phyloP scores from a whole-genome alignment of 2,113 vertebrate species.

The Scolopax mira region DNA sequence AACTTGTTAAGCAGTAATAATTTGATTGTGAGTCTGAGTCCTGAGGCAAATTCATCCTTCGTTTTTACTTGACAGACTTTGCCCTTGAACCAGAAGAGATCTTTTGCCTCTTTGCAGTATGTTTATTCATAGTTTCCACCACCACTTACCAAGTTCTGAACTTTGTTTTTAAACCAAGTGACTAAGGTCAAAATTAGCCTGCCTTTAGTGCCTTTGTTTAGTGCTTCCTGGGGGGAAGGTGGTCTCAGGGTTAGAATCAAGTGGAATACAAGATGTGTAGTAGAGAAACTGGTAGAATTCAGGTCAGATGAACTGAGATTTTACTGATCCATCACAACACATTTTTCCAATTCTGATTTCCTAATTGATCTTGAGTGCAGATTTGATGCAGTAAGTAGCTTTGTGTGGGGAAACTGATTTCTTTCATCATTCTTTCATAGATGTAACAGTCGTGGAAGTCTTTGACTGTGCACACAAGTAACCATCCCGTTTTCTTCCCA shows the following conservation, averaged over 20 bases:
- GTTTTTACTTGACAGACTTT: neutral
- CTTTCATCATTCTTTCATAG: neutral
- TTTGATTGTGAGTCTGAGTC: neutral
- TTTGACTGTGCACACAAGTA: neutral
- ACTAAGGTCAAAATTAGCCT: neutral
- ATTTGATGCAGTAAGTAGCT: neutral
- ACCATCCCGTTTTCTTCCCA: no score
- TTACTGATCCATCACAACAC: neutral
- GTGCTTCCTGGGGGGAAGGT: neutral
- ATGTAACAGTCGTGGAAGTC: neutral
- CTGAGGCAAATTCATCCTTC: neutral
- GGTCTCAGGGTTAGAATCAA: accelerated
- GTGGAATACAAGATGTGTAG: neutral
- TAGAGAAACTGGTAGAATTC: neutral
- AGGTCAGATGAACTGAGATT: neutral
- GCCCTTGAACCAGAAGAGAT: neutral
- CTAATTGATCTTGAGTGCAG: neutral
- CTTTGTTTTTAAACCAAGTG: neutral
- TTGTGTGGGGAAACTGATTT: neutral
- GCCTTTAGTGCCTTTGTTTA: neutral
- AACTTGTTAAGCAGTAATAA: constrained; percentile 48
- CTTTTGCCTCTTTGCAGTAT: neutral
- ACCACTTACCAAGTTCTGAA: neutral
- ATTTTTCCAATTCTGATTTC: neutral
- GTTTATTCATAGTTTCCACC: neutral